Evolutionary conservation across 1,140 invertebrate genomes (phyloP).

Genomic region (Rhagoletis pomonella): DNA sequence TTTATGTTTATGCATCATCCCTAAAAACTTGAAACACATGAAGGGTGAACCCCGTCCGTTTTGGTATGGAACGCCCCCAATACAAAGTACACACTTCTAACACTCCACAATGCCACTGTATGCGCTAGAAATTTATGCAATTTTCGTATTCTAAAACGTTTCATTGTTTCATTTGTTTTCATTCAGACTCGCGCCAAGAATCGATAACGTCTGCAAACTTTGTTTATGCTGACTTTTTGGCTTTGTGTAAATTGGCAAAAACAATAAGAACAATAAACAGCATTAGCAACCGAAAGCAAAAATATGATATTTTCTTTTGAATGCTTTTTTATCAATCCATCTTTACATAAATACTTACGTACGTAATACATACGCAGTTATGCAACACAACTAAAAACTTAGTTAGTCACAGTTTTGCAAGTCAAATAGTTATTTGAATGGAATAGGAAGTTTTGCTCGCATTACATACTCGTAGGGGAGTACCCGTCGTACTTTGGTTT

Average conservation of each 20-base stretch:
- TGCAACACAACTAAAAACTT: slow-evolving; percentile 33
- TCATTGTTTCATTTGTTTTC: slow-evolving; percentile 42
- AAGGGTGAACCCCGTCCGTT: too few relatives aligned
- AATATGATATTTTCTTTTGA: slow-evolving; percentile 25
- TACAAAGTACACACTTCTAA: too few relatives aligned
- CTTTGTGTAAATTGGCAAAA: slow-evolving; percentile 8
- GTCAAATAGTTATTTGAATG: slow-evolving; percentile 22
- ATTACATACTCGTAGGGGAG: not conserved
- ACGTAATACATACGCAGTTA: not conserved
- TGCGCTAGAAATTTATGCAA: slow-evolving; percentile 31
- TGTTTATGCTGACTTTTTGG: slow-evolving; percentile 43
- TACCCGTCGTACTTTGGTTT: not conserved
- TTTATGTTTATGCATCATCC: too few relatives aligned
- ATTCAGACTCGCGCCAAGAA: slow-evolving; percentile 39
- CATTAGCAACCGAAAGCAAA: not conserved
- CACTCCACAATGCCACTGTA: too few relatives aligned
- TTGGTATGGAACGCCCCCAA: too few relatives aligned
- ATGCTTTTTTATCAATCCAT: slow-evolving; percentile 3
- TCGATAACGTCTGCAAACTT: slow-evolving; percentile 50
- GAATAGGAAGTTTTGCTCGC: not conserved
- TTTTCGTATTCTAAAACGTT: slow-evolving; percentile 37
- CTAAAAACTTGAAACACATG: too few relatives aligned
- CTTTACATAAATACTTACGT: not conserved
- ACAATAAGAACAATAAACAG: not conserved
- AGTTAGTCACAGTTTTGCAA: slow-evolving; percentile 47